phyloP scores from a whole-genome alignment of 2,797 vertebrate species.

The Eulemur coronatus region DNA sequence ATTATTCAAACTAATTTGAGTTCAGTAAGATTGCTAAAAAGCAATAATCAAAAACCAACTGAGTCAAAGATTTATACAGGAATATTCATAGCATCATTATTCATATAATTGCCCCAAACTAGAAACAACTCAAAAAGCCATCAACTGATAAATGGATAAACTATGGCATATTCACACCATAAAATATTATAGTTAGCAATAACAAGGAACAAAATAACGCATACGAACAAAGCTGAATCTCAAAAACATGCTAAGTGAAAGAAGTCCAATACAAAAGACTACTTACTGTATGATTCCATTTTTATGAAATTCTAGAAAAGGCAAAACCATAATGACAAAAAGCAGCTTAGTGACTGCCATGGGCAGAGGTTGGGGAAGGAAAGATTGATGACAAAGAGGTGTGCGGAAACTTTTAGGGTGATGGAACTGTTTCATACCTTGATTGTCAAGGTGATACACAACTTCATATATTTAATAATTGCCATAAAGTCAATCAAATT shows the following conservation, averaged over 20 bases:
- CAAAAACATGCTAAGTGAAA: conserved; percentile 20
- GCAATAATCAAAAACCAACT: conserved; percentile 28
- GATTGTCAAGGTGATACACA: background rate
- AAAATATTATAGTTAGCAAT: background rate
- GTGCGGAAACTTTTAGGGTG: background rate
- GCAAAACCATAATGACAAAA: conserved; percentile 13
- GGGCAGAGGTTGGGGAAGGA: background rate
- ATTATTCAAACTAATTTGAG: conserved; percentile 1
- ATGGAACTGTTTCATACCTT: background rate
- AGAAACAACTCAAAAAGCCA: background rate
- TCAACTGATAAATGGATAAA: background rate
- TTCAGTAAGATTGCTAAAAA: conserved; percentile 14
- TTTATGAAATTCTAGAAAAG: conserved; percentile 35
- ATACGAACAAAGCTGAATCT: background rate
- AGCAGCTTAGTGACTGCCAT: background rate
- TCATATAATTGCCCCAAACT: background rate
- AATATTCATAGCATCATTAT: background rate
- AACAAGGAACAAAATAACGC: background rate
- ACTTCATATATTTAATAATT: background rate
- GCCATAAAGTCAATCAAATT: background rate
- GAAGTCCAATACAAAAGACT: background rate
- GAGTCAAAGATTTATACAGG: background rate
- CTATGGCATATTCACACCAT: background rate
- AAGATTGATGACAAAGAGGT: background rate
- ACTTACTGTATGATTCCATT: background rate